Conservation (phyloP, 2,113 vertebrate species). For the Fukomys damarensis region DNA sequence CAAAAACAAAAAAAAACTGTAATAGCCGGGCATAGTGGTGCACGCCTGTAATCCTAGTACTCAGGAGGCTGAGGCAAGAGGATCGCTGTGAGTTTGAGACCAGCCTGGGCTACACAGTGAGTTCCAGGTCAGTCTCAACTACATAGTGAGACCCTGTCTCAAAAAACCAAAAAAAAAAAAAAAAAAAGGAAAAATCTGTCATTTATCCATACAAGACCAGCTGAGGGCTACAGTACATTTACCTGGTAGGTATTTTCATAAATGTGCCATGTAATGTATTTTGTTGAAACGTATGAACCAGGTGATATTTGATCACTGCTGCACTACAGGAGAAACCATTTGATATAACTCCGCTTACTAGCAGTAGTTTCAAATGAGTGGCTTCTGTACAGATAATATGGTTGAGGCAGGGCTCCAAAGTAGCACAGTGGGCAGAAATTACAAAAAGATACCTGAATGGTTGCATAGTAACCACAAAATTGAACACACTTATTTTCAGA, state of each 20-base stretch:
- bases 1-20: background rate
- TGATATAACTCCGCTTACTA: background rate
- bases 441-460: background rate
- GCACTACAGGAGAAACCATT: background rate
- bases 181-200: background rate
- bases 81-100: too few relatives aligned
- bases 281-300: background rate
- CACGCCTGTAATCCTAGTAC: too few relatives aligned
- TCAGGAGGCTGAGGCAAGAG: too few relatives aligned
- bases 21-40: too few relatives aligned
- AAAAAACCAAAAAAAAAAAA: too few relatives aligned
- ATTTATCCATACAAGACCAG: background rate
- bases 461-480: slow-evolving; percentile 1
- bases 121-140: too few relatives aligned
- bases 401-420: background rate
- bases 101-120: too few relatives aligned
- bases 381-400: background rate
- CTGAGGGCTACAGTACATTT: fast-evolving
- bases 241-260: background rate
- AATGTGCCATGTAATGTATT: fast-evolving
- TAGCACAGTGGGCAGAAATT: background rate
- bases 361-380: background rate
- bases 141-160: too few relatives aligned
- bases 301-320: background rate
- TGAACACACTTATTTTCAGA: slow-evolving; percentile 37